phyloP scores from a whole-genome alignment of 2,113 vertebrate genomes.

The Chauna torquata region DNA sequence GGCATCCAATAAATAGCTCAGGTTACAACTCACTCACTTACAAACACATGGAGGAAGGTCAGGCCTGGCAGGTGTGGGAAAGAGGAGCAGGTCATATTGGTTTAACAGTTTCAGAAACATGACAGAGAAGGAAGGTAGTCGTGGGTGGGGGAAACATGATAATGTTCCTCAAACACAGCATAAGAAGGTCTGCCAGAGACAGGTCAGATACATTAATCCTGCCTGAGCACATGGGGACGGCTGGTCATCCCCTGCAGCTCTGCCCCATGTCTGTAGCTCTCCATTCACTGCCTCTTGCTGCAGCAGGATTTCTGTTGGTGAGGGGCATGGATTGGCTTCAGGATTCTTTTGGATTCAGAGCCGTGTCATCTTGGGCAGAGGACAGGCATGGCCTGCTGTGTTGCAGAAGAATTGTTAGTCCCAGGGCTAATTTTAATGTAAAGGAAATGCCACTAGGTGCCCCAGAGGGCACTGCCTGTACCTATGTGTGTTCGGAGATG shows the following conservation, averaged over 20 bases:
- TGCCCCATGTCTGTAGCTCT: accelerated
- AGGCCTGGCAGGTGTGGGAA: neutral
- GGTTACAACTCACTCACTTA: slow-evolving; percentile 24
- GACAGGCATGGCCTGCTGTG: accelerated
- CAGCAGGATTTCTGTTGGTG: neutral
- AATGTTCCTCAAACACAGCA: neutral
- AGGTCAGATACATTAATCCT: neutral
- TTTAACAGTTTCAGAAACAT: neutral
- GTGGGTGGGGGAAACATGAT: neutral
- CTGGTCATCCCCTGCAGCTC: neutral
- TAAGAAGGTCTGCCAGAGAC: neutral
- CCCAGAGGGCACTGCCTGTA: neutral
- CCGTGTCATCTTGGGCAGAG: neutral
- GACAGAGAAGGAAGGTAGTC: slow-evolving; percentile 1
- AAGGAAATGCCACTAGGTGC: neutral
- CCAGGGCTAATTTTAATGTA: neutral
- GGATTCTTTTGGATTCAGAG: too few species aligned
- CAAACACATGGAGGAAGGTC: neutral
- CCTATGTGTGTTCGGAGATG: neutral
- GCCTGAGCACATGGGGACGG: accelerated
- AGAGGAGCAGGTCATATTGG: neutral
- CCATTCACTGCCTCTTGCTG: accelerated
- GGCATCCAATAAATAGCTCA: slow-evolving; percentile 51
- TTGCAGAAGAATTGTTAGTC: neutral
- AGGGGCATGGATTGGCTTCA: neutral